Conservation (phyloP, 2,113 vertebrate genomes). For the Malurus alboscapulatus region DNA sequence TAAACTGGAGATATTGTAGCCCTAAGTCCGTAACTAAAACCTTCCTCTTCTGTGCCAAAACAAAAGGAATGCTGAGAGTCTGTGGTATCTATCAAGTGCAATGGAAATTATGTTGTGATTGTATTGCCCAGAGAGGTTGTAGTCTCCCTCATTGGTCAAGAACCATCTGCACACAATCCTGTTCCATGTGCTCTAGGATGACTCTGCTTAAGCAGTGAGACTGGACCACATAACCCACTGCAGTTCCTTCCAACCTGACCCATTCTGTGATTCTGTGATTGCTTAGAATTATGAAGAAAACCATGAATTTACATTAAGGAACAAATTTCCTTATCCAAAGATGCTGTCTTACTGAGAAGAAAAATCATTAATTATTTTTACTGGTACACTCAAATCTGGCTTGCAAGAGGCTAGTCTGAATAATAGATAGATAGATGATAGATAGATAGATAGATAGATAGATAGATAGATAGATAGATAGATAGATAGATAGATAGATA, state of each 20-base stretch:
- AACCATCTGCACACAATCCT: not conserved
- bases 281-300: not conserved
- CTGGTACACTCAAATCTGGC: not conserved
- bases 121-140: not conserved
- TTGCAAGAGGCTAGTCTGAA: not conserved
- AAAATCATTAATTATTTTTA: not conserved
- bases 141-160: not conserved
- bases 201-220: not conserved
- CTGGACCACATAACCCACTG: not conserved
- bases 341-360: not conserved
- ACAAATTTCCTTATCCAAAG: not conserved
- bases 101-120: not conserved
- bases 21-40: not conserved
- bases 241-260: not conserved
- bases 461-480: not conserved
- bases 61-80: not conserved
- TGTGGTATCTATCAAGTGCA: not conserved
- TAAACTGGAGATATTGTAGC: not conserved
- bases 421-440: not conserved
- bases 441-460: not conserved
- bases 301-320: not conserved
- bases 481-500: not conserved
- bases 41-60: not conserved
- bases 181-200: accelerated
- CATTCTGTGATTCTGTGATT: not conserved